Evolutionary conservation across 2,797 vertebrate genomes (phyloP).

Genomic region (Eulemur coronatus): DNA sequence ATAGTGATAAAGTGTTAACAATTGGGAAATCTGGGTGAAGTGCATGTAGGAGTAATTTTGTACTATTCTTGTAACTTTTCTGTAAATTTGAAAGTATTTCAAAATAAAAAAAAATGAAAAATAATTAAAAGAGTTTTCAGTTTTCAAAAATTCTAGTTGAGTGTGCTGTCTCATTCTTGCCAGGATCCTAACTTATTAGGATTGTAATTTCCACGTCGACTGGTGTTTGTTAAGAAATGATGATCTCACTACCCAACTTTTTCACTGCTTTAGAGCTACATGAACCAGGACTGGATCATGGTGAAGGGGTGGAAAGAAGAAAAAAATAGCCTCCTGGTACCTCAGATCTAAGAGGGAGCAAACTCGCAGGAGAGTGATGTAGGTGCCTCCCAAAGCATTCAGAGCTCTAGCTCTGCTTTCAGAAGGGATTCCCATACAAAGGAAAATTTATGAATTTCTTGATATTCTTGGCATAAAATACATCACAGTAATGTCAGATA

Average conservation of each 20-base stretch:
- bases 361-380: background rate
- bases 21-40: background rate
- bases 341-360: background rate
- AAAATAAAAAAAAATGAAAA: slow-evolving; percentile 11
- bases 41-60: background rate
- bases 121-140: background rate
- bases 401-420: background rate
- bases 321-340: background rate
- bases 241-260: background rate
- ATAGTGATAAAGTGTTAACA: background rate
- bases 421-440: background rate
- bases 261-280: background rate
- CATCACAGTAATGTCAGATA: background rate
- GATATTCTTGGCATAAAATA: background rate
- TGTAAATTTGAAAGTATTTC: background rate
- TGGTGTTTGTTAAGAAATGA: background rate
- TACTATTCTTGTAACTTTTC: background rate
- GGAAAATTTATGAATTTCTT: background rate
- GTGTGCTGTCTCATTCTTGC: background rate
- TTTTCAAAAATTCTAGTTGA: background rate
- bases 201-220: background rate
- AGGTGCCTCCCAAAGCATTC: background rate
- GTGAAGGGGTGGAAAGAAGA: background rate
- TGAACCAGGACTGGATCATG: background rate
- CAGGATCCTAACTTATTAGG: background rate